Evolutionary conservation across 2,797 vertebrate species (phyloP).

Genomic region (Luscinia megarhynchos): DNA sequence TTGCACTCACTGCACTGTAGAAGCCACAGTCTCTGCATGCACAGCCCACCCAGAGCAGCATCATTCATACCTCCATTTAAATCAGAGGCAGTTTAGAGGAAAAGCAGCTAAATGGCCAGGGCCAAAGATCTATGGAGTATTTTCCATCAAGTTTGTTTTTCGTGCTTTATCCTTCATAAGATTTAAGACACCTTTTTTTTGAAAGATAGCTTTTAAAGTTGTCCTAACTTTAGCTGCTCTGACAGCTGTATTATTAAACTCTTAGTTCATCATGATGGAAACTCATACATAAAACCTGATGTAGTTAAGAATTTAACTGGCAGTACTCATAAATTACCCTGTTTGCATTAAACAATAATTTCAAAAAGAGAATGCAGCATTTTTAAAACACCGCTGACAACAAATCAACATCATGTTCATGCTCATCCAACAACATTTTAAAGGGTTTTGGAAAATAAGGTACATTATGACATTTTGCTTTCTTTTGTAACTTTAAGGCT

Average conservation of each 20-base stretch:
- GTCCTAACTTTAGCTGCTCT: conserved; percentile 36
- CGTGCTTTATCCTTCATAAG: background rate
- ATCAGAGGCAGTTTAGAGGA: background rate
- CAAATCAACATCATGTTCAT: background rate
- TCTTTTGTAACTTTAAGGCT: background rate
- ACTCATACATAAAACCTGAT: conserved; percentile 6
- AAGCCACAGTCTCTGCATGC: background rate
- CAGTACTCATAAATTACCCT: conserved; percentile 7
- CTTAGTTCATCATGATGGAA: conserved; percentile 36
- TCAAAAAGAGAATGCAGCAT: background rate
- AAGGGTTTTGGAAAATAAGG: background rate
- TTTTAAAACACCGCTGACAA: background rate
- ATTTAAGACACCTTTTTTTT: conserved; percentile 9
- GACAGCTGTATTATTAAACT: conserved; percentile 36
- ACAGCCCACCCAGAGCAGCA: background rate
- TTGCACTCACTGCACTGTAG: background rate
- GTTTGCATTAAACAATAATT: conserved; percentile 20
- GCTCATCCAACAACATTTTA: background rate
- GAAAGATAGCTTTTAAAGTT: conserved; percentile 10
- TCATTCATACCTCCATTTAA: background rate
- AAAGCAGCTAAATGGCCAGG: background rate
- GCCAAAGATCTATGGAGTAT: background rate
- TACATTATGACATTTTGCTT: background rate
- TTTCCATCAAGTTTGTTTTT: background rate
- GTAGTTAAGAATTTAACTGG: conserved; percentile 13